Percentiles rank a stretch among this genome's conserved stretches.
Evolutionary conservation across 2,113 vertebrate genomes (phyloP).

Genomic region (Raja brachyura): DNA sequence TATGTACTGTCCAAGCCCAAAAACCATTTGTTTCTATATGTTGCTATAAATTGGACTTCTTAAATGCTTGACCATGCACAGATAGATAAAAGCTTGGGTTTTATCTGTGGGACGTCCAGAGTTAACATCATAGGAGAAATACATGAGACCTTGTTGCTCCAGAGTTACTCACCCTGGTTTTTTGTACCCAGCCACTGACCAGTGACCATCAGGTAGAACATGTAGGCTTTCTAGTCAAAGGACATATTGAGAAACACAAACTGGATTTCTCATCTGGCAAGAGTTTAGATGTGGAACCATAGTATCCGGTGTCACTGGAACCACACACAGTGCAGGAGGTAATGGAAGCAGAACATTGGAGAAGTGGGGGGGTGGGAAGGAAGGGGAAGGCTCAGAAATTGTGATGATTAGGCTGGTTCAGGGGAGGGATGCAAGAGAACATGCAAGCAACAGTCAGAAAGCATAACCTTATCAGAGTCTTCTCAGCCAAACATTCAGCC

Average conservation of each 20-base stretch:
- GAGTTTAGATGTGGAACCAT: background rate
- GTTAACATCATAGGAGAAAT: too few relatives aligned
- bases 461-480: conserved; percentile 49
- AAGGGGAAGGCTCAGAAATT: background rate
- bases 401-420: conserved; percentile 35
- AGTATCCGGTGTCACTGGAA: background rate
- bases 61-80: background rate
- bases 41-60: background rate
- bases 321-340: too few relatives aligned
- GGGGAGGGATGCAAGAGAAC: conserved; percentile 49
- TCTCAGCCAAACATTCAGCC: conserved; percentile 39
- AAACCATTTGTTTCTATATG: background rate
- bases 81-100: background rate
- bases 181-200: background rate
- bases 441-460: conserved; percentile 59
- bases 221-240: too few relatives aligned
- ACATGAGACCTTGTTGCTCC: too few relatives aligned
- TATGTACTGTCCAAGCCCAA: too few relatives aligned
- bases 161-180: background rate
- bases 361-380: background rate
- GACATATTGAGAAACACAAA: background rate
- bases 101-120: too few relatives aligned
- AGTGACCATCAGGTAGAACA: background rate
- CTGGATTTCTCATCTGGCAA: background rate
- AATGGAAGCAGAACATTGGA: background rate